phyloP scores from a whole-genome alignment of 2,113 vertebrate species.

The Myiagra hebetior region DNA sequence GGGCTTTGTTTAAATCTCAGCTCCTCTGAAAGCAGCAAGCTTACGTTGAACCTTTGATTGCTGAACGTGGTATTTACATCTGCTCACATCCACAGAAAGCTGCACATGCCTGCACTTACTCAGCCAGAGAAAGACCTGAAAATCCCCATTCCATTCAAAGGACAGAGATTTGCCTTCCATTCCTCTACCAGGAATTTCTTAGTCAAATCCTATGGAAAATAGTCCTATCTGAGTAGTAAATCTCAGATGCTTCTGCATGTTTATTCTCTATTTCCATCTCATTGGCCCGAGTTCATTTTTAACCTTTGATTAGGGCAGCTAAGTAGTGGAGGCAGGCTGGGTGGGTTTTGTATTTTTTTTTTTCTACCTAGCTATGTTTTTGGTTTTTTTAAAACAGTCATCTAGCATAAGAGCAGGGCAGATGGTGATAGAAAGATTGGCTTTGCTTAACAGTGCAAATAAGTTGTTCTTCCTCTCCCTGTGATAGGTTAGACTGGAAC shows the following conservation, averaged over 20 bases:
- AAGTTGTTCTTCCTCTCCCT: slow-evolving; percentile 2
- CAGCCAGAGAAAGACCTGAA: slow-evolving; percentile 47
- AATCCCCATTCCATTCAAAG: slow-evolving; percentile 58
- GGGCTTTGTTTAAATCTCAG: background rate
- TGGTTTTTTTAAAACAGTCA: background rate
- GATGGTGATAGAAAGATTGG: slow-evolving; percentile 31
- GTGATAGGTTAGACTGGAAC: slow-evolving; percentile 45
- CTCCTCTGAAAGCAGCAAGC: background rate
- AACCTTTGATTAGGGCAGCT: slow-evolving; percentile 37
- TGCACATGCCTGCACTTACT: background rate
- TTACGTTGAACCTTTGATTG: background rate
- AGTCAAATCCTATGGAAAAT: slow-evolving; percentile 63
- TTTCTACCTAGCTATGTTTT: background rate
- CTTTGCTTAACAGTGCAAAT: slow-evolving; percentile 48
- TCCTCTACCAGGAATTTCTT: slow-evolving; percentile 48
- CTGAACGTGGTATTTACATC: background rate
- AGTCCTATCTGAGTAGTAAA: slow-evolving; percentile 57
- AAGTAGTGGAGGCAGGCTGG: background rate
- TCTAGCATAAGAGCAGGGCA: slow-evolving; percentile 7
- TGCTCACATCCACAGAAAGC: background rate
- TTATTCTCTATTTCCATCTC: slow-evolving; percentile 59
- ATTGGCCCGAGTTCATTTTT: slow-evolving; percentile 46
- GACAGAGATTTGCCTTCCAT: slow-evolving; percentile 32
- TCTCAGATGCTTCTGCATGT: slow-evolving; percentile 53
- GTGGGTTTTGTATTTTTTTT: background rate